These are phyloP conservation scores for Strigops habroptila DNA, from an alignment of 2,113 vertebrate species.

Conservation along the genomic window DNA sequence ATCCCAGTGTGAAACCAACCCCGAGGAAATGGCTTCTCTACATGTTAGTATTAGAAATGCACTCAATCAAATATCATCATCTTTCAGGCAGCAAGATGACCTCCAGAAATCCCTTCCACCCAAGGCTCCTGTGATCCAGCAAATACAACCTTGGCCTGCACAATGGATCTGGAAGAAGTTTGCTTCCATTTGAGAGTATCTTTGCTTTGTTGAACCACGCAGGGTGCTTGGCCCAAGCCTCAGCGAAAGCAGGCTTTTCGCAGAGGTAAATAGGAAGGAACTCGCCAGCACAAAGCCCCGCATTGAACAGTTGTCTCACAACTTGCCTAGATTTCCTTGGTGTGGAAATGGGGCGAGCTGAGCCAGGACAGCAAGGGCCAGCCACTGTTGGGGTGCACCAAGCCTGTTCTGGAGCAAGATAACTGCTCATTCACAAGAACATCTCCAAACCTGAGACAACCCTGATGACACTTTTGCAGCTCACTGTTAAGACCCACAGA, in stretches of 20 bases:
- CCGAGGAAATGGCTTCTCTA: neutral
- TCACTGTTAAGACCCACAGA: accelerated
- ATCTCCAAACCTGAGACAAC: neutral
- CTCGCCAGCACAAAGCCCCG: neutral
- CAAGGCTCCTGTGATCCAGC: accelerated
- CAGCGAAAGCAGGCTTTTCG: accelerated
- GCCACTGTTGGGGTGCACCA: accelerated
- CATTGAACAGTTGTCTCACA: neutral
- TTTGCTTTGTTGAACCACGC: neutral
- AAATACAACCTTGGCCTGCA: accelerated
- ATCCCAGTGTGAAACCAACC: neutral
- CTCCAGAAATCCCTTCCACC: neutral
- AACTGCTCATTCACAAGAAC: accelerated
- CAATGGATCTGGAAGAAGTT: accelerated
- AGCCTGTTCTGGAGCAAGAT: neutral
- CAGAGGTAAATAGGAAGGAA: neutral
- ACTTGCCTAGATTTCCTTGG: neutral
- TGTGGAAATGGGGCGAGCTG: neutral
- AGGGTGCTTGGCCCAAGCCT: neutral
- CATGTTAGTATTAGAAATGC: accelerated
- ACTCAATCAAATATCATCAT: no score
- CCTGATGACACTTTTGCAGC: accelerated
- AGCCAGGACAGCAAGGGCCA: neutral
- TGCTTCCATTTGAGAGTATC: neutral
- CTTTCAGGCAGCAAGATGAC: neutral